phyloP scores from a whole-genome alignment of 2,888 invertebrate genomes.

The Megamerina dolium region DNA sequence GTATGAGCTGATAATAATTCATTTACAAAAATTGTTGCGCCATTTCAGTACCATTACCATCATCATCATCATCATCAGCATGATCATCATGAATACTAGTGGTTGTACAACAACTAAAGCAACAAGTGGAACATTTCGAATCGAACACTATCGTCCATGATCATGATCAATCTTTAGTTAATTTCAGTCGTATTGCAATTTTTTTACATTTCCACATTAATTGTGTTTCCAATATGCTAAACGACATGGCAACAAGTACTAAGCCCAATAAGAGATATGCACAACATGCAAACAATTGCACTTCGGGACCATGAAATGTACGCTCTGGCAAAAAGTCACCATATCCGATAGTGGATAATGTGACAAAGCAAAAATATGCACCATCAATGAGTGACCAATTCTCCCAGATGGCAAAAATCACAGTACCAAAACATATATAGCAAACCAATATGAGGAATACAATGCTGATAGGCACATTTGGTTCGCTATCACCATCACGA shows the following conservation, averaged over 20 bases:
- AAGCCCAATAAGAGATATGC: conserved; percentile 72
- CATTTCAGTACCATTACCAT: conserved; percentile 5
- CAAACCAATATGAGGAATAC: conserved; percentile 63
- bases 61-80: too few species aligned
- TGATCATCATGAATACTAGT: too few species aligned
- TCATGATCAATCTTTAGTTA: conserved; percentile 55
- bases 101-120: too few species aligned
- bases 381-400: conserved; percentile 76
- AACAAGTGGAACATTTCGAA: conserved; percentile 2
- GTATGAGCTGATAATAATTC: too few species aligned
- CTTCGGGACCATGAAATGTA: conserved; percentile 49
- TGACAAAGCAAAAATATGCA: conserved; percentile 79
- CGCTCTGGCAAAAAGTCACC: conserved; percentile 64
- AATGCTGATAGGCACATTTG: conserved; percentile 57
- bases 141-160: neutral
- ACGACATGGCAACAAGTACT: conserved; percentile 77
- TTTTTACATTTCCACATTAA: conserved; percentile 67
- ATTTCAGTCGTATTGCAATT: conserved; percentile 63
- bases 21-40: conserved; percentile 17
- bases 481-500: conserved; percentile 17
- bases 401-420: conserved; percentile 72
- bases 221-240: conserved; percentile 76
- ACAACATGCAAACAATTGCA: conserved; percentile 74
- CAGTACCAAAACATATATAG: conserved; percentile 72
- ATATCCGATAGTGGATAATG: conserved; percentile 76